Evolutionary conservation across 1,140 invertebrate genomes (phyloP), one percentile per base, ranked within the genome.

Genomic region (Pseudachorutes palmiensis): DNA sequence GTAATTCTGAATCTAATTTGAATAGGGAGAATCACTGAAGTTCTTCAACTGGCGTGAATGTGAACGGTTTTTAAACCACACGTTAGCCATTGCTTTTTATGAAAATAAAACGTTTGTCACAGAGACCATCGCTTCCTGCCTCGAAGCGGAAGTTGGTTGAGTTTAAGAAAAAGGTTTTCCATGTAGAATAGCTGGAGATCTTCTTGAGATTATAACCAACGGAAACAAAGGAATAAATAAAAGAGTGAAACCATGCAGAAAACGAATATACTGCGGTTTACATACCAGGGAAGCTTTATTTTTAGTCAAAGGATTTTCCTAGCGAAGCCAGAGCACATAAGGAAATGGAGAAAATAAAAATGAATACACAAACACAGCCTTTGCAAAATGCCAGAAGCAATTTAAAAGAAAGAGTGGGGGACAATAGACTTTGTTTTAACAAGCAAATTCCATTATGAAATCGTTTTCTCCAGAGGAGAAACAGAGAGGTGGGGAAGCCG

Each of bases 401-500:
- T 59, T 66, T 66, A 48, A 66, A 49, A 36, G 41, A 58, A 55
- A 66, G 58, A 66, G 59, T 36, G 65, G 58, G 59, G 61, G 57
- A 66, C 55, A 60, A 66, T 60, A 58, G 57, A 60, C 45, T 61
- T 66, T 66, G 65, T 60, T 66, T 45, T 60, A 60, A 66, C 65
- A 66, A 66, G 65, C 58, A 66, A 66, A 66, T 66, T 66, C 65
- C 65, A 66, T 66, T 66, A 66, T 66, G 65, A 66, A 36, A 55
- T 66, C 41, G 3, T 19, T 41, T 41, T 41, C 36, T 41, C 19
- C 5, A 32, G 49, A 29, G 49, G 51, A 51, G 49, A 51, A 59
- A 66, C 36, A 61, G 58, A 36, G 36, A 66, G 55, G 45, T 33
- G 65, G 65, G 58, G 58, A 66, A 66, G 41, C 33, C 28, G 48